These are phyloP conservation scores for Drosophila chauvacae DNA, from an alignment of 1,140 invertebrate genomes.

Conservation along the genomic window DNA sequence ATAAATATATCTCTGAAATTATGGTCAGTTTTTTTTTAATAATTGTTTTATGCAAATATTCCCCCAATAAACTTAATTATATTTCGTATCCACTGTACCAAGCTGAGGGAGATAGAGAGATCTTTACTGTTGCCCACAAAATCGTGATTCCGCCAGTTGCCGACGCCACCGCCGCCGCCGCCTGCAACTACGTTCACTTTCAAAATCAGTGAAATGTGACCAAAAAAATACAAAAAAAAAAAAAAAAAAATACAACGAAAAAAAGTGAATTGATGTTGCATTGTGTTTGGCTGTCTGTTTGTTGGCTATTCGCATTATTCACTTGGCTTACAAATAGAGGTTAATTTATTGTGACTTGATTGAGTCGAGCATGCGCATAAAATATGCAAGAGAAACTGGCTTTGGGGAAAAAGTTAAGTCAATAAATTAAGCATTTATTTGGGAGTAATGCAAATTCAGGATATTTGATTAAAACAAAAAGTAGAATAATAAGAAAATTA, in stretches of 20 bases:
- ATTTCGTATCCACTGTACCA: constrained; percentile 46
- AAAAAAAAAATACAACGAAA: constrained; percentile 1
- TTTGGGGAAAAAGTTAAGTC: constrained; percentile 27
- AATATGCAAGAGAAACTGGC: constrained; percentile 63
- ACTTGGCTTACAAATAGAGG: constrained; percentile 80
- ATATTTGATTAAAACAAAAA: too few relatives aligned
- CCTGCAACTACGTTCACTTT: constrained; percentile 72
- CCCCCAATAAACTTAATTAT: constrained; percentile 1
- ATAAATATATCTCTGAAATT: not conserved
- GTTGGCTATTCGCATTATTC: constrained; percentile 78
- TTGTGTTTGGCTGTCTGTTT: constrained; percentile 67
- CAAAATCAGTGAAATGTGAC: constrained; percentile 83
- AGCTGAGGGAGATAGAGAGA: constrained; percentile 26
- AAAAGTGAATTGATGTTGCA: constrained; percentile 66
- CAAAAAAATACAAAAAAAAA: constrained; percentile 40
- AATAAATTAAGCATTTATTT: constrained; percentile 45
- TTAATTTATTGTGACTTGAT: constrained; percentile 78
- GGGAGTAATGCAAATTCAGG: not conserved
- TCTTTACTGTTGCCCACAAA: constrained; percentile 45
- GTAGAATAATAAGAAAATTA: too few relatives aligned
- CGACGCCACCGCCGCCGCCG: constrained; percentile 26
- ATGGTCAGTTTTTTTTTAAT: fast-evolving
- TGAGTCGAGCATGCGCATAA: constrained; percentile 62
- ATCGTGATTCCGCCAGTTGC: constrained; percentile 76
- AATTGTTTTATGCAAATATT: not conserved